Evolutionary conservation across 2,888 invertebrate species (phyloP).

Genomic region (Zonitis immaculata): DNA sequence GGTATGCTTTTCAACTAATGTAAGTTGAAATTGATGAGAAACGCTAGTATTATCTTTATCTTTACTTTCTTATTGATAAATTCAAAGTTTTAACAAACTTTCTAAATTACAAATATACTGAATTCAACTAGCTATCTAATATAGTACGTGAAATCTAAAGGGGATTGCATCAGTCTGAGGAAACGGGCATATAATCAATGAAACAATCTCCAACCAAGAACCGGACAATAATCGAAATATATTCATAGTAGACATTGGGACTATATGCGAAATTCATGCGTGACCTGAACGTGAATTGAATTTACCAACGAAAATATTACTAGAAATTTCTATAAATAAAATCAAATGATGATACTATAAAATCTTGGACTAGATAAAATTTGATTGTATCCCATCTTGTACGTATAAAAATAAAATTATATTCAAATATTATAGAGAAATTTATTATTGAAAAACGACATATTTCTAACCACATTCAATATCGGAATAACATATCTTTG

Average conservation of each 20-base stretch:
- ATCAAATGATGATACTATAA: constrained; percentile 24
- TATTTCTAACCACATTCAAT: not conserved
- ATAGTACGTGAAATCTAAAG: not conserved
- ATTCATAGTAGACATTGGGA: constrained; percentile 1
- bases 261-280: constrained; percentile 4
- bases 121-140: not conserved
- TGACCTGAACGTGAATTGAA: constrained; percentile 6
- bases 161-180: not conserved
- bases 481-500: not conserved
- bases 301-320: constrained; percentile 6
- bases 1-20: constrained; percentile 19
- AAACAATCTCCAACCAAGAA: constrained; percentile 2
- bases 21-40: constrained; percentile 16
- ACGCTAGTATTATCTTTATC: constrained; percentile 15
- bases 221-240: constrained; percentile 5
- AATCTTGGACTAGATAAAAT: constrained; percentile 27
- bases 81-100: constrained; percentile 7
- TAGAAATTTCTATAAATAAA: constrained; percentile 11
- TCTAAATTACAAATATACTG: not conserved
- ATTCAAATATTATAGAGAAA: constrained; percentile 28
- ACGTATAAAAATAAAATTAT: constrained; percentile 22
- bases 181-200: constrained; percentile 3
- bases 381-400: constrained; percentile 22
- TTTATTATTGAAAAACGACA: not conserved
- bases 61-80: constrained; percentile 16